phyloP scores from a whole-genome alignment of 1,140 invertebrate species.

The Microplitis mediator region DNA sequence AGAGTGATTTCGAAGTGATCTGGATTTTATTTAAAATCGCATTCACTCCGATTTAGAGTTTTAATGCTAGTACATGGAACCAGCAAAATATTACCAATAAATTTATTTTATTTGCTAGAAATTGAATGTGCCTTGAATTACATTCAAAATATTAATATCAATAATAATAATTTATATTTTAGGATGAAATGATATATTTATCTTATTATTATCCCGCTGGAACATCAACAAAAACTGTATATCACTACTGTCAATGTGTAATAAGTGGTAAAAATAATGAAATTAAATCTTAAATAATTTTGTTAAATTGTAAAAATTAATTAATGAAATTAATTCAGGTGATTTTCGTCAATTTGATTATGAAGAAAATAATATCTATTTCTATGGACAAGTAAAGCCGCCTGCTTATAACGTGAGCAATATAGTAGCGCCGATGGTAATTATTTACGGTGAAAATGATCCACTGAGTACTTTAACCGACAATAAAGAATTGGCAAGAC shows the following conservation, averaged over 20 bases:
- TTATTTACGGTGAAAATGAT: slow-evolving; percentile 25
- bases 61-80: no score
- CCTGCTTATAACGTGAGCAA: slow-evolving; percentile 52
- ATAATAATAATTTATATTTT: neutral
- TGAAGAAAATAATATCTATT: slow-evolving; percentile 48
- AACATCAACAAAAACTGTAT: slow-evolving; percentile 15
- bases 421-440: slow-evolving; percentile 6
- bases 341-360: slow-evolving; percentile 50
- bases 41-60: no score
- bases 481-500: neutral
- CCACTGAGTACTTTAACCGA: neutral
- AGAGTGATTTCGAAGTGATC: no score
- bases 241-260: slow-evolving; percentile 22
- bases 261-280: slow-evolving; percentile 5
- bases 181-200: slow-evolving; percentile 6
- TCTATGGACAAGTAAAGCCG: slow-evolving; percentile 55
- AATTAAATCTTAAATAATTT: neutral
- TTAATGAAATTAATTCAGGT: slow-evolving; percentile 16
- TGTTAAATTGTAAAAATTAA: neutral
- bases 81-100: neutral
- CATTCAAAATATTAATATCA: neutral
- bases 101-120: neutral
- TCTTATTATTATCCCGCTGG: slow-evolving; percentile 21
- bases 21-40: no score
- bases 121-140: no score